Base-by-base conservation (phyloP, 2,113 vertebrate genomes). In the Eudyptes chrysolophus region DNA sequence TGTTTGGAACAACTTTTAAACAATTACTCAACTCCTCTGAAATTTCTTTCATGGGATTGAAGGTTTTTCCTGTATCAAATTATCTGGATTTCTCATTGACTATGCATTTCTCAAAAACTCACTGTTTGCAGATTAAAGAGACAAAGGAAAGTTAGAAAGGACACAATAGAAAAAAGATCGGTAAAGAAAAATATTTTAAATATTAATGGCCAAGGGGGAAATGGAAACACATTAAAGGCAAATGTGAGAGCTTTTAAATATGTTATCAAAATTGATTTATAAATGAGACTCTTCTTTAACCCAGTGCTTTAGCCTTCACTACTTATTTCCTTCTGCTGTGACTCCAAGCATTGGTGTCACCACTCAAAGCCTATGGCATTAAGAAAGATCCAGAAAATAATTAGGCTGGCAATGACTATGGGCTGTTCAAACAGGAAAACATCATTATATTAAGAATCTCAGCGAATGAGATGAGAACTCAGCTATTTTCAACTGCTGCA, bases 211-310 rank as follows among this genome's bases (percentile, higher is more conserved):
- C 75, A 90, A 96, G 38, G 55, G 93, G 82, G 89, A 95, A 97
- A 96, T 97, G 95, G 93, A 97, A 97, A 95, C 92, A 96, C 97
- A 97, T 97, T 97, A 97, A 97, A 97, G 84, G 66, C 94, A 96
- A 96, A 97, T 97, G 97, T 96, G 93, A 97, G 93, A 95, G 94
- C 97, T 97, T 97, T 97, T 97, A 97, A 97, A 97, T 97, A 97
- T 97, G 97, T 95, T 97, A 97, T 97, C 97, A 95, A 97, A 96
- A 97, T 96, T 97, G 94, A 97, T 95, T 97, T 96, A 97, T 97
- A 97, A 97, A 97, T 97, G 95, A 97, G 96, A 90, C 48, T 96
- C 71, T 94, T 96, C 93, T 96, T 96, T 93, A 97, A 96, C 90
- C 95, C 96, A 57, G 55, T 90, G 96, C 92, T 96, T 92, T 93